Evolutionary conservation across 2,797 vertebrate species (phyloP), one percentile per base, ranked within the genome.

Genomic region (Enteromius trimaculatus): DNA sequence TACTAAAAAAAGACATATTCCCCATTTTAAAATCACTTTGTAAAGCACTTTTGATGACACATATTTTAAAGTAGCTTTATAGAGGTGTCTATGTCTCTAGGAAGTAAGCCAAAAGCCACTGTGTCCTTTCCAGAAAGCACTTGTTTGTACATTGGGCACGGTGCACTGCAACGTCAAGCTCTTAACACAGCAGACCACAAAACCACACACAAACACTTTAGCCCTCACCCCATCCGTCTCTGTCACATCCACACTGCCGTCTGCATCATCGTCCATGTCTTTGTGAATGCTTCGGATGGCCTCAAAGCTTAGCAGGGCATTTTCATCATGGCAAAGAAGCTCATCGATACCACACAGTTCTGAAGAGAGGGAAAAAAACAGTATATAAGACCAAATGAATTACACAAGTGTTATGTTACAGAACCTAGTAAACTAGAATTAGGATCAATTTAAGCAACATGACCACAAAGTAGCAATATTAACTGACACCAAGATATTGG

Each of bases 221-320:
- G 47, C 19, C 19, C 93, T 86, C 64, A 98, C 97, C 96, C 95
- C 97, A 0, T 97, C 96, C 0, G 97, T 98, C 93, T 99, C 97
- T 2, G 92, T 92, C 0, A 94, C 94, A 31, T 98, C 97, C 89
- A 99, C 97, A 0, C 96, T 95, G 60, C 97, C 97, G 1, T 99
- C 97, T 7, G 96, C 97, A 0, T 98, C 97, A 0, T 99, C 97
- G 1, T 99, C 97, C 97, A 98, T 98, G 92, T 95, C 94, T 13
- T 96, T 97, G 93, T 99, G 97, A 92, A 99, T 96, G 91, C 93
- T 96, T 89, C 95, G 94, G 74, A 99, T 95, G 0, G 97, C 96
- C 87, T 97, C 96, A 1, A 97, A 99, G 86, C 97, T 97, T 85
- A 98, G 95, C 90, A 95, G 88, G 31, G 97, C 92, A 0, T 96